Conservation (phyloP, 1,140 invertebrate species). For the Ostrea denselamellosa region DNA sequence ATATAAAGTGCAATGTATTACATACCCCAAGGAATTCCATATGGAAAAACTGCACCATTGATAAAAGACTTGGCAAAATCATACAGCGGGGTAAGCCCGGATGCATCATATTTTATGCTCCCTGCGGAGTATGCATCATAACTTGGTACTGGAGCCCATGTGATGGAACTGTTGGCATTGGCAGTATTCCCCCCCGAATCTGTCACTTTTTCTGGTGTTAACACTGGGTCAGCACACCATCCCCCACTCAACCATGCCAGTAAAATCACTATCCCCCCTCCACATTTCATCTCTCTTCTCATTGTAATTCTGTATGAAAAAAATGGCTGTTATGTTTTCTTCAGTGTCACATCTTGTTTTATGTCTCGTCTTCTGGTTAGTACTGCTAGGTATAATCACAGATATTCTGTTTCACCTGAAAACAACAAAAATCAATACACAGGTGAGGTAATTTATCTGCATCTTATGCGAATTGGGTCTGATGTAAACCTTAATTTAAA, state of each 20-base stretch:
- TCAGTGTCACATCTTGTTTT: background rate
- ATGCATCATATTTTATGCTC: conserved; percentile 49
- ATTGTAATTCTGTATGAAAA: background rate
- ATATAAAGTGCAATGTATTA: background rate
- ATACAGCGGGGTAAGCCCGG: conserved; percentile 58
- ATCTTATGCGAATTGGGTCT: background rate
- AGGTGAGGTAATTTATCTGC: background rate
- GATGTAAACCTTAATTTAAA: conserved; percentile 9
- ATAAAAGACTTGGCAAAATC: conserved; percentile 61
- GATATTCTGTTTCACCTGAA: background rate
- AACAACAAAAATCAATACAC: conserved; percentile 31
- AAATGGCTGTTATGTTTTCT: background rate
- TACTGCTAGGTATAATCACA: background rate
- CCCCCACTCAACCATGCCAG: background rate
- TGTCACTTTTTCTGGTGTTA: conserved; percentile 38
- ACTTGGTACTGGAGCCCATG: conserved; percentile 35
- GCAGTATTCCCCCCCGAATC: conserved; percentile 54
- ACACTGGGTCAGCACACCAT: conserved; percentile 45
- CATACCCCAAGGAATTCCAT: conserved; percentile 56
- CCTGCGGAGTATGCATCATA: conserved; percentile 39
- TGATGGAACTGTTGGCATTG: conserved; percentile 48
- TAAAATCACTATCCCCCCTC: background rate
- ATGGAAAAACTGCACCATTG: conserved; percentile 57
- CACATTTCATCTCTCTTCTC: background rate
- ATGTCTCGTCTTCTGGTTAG: background rate